Percentiles rank a stretch among this genome's conserved stretches.
phyloP scores from a whole-genome alignment of 2,888 invertebrate genomes.

The Drosophila acutilabella region DNA sequence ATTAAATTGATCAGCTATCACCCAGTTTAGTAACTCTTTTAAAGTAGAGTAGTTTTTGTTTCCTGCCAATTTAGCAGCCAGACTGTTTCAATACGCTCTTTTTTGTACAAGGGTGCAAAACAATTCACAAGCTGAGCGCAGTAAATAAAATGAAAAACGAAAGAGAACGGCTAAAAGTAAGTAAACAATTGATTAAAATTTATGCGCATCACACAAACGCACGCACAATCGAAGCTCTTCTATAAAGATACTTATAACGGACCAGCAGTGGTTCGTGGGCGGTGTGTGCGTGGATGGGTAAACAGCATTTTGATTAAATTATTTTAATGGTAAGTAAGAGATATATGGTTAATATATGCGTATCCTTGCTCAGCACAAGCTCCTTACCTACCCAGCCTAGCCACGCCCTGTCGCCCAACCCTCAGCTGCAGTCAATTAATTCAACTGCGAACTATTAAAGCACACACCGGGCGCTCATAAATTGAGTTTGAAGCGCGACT shows the following conservation, averaged over 20 bases:
- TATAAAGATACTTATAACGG: slow-evolving; percentile 52
- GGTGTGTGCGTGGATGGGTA: slow-evolving; percentile 35
- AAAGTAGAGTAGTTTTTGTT: not conserved
- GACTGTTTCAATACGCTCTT: slow-evolving; percentile 26
- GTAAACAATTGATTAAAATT: slow-evolving; percentile 79
- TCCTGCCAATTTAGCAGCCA: not conserved
- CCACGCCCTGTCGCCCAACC: not conserved
- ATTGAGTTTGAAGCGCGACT: slow-evolving; percentile 73
- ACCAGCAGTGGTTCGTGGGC: slow-evolving; percentile 30
- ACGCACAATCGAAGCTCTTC: slow-evolving; percentile 42
- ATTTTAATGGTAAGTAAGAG: slow-evolving; percentile 76
- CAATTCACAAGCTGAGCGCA: slow-evolving; percentile 54
- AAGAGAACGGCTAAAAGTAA: slow-evolving; percentile 68
- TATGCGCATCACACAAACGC: slow-evolving; percentile 59
- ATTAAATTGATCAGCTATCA: not conserved
- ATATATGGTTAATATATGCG: slow-evolving; percentile 73
- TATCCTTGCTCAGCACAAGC: slow-evolving; percentile 32
- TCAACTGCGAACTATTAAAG: slow-evolving; percentile 80
- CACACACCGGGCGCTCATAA: slow-evolving; percentile 80
- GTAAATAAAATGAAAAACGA: slow-evolving; percentile 66
- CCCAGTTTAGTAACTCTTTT: not conserved
- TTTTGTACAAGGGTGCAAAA: slow-evolving; percentile 49
- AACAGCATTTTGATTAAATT: slow-evolving; percentile 78
- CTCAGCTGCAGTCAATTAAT: slow-evolving; percentile 75
- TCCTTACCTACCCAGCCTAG: not conserved